These are phyloP conservation scores for Tiaroga cobitis DNA, from an alignment of 2,797 vertebrate species.

Conservation along the genomic window DNA sequence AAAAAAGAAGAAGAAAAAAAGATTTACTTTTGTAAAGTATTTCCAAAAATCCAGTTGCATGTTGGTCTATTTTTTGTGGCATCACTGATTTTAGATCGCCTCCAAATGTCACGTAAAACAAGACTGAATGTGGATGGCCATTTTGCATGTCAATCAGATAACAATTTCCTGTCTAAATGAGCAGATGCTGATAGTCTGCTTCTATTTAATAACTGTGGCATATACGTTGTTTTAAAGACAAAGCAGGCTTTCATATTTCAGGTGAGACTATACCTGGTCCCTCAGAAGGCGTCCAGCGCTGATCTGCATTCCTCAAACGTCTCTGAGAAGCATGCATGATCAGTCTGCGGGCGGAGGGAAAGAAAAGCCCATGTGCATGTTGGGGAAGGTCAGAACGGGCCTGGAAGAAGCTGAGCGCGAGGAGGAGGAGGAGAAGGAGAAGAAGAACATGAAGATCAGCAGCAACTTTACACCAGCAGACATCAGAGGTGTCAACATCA, in stretches of 20 bases:
- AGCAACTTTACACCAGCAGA: slow-evolving; percentile 62
- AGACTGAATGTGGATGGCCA: not conserved
- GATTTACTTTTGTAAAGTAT: not conserved
- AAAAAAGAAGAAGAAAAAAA: too few relatives aligned
- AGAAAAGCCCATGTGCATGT: not conserved
- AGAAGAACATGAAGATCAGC: slow-evolving; percentile 42
- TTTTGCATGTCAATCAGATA: not conserved
- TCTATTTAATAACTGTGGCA: not conserved
- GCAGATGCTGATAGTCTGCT: not conserved
- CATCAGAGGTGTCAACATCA: slow-evolving; percentile 68
- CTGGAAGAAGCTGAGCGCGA: not conserved
- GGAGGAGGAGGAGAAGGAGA: not conserved
- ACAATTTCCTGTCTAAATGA: not conserved
- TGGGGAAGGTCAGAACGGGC: slow-evolving; percentile 12
- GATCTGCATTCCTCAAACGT: slow-evolving; percentile 27
- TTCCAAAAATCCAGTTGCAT: not conserved
- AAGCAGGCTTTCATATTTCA: not conserved
- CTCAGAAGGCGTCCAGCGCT: not conserved
- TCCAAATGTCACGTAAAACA: not conserved
- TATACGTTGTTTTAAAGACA: not conserved
- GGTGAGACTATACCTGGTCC: not conserved
- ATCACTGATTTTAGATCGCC: not conserved
- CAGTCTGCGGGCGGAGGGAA: not conserved
- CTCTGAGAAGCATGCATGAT: slow-evolving; percentile 27
- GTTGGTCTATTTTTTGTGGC: not conserved